phyloP scores from a whole-genome alignment of 1,140 invertebrate genomes.

The Orussus abietinus region DNA sequence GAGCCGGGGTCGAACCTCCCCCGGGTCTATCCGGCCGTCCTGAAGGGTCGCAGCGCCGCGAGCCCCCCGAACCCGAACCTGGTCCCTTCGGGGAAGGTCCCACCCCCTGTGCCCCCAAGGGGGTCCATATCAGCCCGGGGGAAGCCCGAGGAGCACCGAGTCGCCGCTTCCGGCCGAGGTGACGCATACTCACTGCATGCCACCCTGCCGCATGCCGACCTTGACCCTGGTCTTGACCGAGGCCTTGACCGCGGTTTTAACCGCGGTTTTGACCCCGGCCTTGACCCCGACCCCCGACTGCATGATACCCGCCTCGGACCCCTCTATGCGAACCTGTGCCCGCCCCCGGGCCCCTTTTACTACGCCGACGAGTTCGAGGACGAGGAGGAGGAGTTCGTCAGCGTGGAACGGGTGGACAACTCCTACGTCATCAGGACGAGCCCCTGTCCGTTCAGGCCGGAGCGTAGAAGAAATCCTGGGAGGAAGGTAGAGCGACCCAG shows the following conservation, averaged over 20 bases:
- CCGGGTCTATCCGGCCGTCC: constrained; percentile 67
- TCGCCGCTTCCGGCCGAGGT: constrained; percentile 42
- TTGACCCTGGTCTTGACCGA: no score
- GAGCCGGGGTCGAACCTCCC: constrained; percentile 39
- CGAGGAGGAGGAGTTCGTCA: constrained; percentile 43
- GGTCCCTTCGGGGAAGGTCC: constrained; percentile 58
- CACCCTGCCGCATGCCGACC: constrained; percentile 9
- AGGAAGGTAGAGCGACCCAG: no score
- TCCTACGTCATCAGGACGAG: constrained; percentile 41
- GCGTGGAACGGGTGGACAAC: constrained; percentile 34
- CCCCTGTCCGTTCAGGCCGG: constrained; percentile 40
- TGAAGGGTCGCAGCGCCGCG: constrained; percentile 60
- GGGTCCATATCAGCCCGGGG: constrained; percentile 53
- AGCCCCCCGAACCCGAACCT: constrained; percentile 44
- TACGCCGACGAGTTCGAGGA: constrained; percentile 17
- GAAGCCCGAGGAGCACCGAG: constrained; percentile 21
- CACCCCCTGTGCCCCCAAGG: constrained; percentile 75
- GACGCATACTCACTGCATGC: constrained; percentile 41
- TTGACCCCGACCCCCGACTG: constrained; percentile 3
- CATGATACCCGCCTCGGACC: constrained; percentile 10
- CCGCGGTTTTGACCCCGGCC: no score
- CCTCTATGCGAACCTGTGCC: constrained; percentile 24
- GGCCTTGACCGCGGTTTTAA: no score
- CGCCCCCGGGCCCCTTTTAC: not conserved
- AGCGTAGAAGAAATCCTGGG: constrained; percentile 25